phyloP scores from a whole-genome alignment of 1,140 invertebrate species.

The Pachypeltis micranthus region DNA sequence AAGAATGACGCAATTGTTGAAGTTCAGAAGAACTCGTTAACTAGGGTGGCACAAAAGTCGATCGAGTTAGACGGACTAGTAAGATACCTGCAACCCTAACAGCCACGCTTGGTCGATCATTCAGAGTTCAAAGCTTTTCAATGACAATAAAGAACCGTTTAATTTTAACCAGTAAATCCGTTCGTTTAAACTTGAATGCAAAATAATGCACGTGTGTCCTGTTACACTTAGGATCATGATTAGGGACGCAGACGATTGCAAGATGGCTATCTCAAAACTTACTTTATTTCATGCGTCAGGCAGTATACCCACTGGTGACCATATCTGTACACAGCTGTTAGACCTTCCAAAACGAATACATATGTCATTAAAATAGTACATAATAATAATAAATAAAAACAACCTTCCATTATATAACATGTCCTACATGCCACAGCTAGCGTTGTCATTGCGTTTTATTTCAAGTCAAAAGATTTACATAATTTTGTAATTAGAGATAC shows the following conservation, averaged over 20 bases:
- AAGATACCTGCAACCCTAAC: not conserved
- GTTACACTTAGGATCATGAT: too few species aligned
- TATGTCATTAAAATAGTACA: too few species aligned
- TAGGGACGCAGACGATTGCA: too few species aligned
- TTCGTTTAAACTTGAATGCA: not conserved
- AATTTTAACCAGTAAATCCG: not conserved
- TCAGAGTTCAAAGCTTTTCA: not conserved
- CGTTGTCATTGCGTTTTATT: too few species aligned
- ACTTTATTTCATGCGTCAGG: not conserved
- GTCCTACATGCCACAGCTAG: too few species aligned
- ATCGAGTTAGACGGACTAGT: not conserved
- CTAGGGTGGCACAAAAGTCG: not conserved
- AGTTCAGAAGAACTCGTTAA: not conserved
- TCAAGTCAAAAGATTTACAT: too few species aligned
- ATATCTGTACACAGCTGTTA: too few species aligned
- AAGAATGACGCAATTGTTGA: not conserved
- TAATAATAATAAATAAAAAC: too few species aligned
- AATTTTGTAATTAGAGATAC: too few species aligned
- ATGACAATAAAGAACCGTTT: not conserved
- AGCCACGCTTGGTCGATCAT: not conserved
- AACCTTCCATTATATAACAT: too few species aligned
- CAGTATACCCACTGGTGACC: too few species aligned
- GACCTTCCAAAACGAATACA: too few species aligned
- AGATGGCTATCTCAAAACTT: not conserved
- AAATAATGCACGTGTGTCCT: not conserved